phyloP scores from a whole-genome alignment of 2,888 invertebrate species.

The Chrysolina oricalcia region DNA sequence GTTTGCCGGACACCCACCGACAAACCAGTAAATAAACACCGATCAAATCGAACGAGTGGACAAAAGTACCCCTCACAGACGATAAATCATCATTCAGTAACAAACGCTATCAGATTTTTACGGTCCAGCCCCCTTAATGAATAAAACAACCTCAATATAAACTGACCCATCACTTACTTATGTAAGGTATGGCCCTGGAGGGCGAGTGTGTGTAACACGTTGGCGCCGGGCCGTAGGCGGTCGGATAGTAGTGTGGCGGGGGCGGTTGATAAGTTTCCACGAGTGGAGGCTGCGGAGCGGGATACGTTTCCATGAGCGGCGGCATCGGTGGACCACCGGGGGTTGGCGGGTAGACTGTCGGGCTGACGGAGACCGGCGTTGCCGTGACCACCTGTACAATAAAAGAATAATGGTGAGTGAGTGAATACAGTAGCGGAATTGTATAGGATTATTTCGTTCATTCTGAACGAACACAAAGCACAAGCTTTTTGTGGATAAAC shows the following conservation, averaged over 20 bases:
- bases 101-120: no score
- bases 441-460: no score
- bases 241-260: conserved; percentile 74
- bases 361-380: conserved; percentile 64
- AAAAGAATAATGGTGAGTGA: conserved; percentile 20
- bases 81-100: no score
- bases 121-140: neutral
- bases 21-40: no score
- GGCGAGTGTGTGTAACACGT: conserved; percentile 77
- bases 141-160: conserved; percentile 12
- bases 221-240: conserved; percentile 72
- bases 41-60: no score
- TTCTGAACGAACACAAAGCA: no score
- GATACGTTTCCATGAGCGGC: conserved; percentile 70
- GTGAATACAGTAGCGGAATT: no score
- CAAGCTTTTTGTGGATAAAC: no score
- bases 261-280: conserved; percentile 54
- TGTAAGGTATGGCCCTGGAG: conserved; percentile 77
- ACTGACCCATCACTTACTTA: conserved; percentile 73
- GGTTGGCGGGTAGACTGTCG: conserved; percentile 69
- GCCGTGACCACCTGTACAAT: conserved; percentile 67
- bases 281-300: conserved; percentile 39
- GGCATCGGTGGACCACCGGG: conserved; percentile 69
- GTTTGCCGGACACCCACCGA: no score
- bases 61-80: no score